Evolutionary conservation across 2,888 invertebrate species (phyloP), one percentile per base, ranked within the genome.

Genomic region (Serrognathus titanus): DNA sequence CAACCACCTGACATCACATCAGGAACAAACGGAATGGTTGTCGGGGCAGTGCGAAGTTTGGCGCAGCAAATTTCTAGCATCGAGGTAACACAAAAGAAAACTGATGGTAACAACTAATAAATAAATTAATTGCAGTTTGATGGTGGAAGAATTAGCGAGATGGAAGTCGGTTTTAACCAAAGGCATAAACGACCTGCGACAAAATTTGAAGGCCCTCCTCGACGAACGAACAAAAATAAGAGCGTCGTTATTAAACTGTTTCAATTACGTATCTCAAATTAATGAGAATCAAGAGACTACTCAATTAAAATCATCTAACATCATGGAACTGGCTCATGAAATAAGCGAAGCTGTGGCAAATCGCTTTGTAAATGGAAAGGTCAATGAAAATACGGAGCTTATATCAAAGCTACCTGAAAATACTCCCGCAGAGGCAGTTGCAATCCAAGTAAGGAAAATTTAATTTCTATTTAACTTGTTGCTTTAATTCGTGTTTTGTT

Each of bases 41-140:
- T 91, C 93, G 12, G 94, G 96, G 0, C 94, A 96, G 71, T 94
- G 94, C 73, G 96, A 97, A 80, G 94, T 97, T 49, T 97, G 96
- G 96, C 84, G 94, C 61, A 95, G 94, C 73, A 97, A 97, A 84
- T 97, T 94, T 78, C 81, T 96, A 66, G 96, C 97, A 20, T 93
- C 93, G 80, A 92, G 91, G 91, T 91, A 79, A 31, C 24, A 31
- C 24, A 31, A 31, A 31, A 2, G 24, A 7, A 31, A 31, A n/a
- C n/a, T n/a, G n/a, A 31, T 31, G 7, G 24, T 6, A 31, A 31
- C 6, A 3, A 31, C 24, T 31, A 31, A 31, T 31, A 31, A 40
- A 12, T 11, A 40, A 7, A 40, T 4, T 40, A 3, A 54, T 80
- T 81, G 40, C 71, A 94, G 95, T 75, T 84, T 95, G 55, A 92